Evolutionary conservation across 1,140 invertebrate genomes (phyloP).

Genomic region (Laupala kohalensis): DNA sequence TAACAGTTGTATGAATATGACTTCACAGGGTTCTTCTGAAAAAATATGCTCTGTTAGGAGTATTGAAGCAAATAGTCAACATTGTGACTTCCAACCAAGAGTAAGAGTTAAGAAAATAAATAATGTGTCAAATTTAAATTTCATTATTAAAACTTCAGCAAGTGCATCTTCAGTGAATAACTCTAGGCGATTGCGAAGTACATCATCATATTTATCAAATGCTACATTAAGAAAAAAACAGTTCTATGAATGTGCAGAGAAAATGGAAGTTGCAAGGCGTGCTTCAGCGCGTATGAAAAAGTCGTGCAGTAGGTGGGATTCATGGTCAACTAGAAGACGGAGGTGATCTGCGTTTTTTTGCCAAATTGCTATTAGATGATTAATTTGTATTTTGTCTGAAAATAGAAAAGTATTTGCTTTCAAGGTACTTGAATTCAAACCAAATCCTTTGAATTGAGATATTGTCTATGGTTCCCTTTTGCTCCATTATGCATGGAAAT

Average conservation of each 20-base stretch:
- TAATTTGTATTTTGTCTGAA: no score
- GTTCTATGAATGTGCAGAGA: not conserved
- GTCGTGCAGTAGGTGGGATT: not conserved
- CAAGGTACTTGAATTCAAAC: no score
- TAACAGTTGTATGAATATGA: no score
- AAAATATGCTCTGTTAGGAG: not conserved
- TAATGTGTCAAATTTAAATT: not conserved
- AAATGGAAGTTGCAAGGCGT: not conserved
- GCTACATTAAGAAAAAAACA: not conserved
- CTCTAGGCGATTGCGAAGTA: not conserved
- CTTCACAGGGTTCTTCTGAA: not conserved
- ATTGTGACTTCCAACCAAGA: not conserved
- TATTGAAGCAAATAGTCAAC: not conserved
- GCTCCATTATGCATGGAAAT: no score
- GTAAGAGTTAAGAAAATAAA: not conserved
- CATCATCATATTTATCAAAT: not conserved
- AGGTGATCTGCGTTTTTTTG: slow-evolving; percentile 5
- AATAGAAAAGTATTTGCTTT: no score
- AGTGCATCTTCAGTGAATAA: not conserved
- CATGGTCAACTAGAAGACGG: not conserved
- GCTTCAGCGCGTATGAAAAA: not conserved
- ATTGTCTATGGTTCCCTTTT: no score
- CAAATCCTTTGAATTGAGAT: no score
- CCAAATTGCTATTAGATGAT: no score
- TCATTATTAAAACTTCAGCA: not conserved